A percentile compares a stretch with the other conserved stretches of the same genome.
Evolutionary conservation across 2,888 invertebrate species (phyloP).

Genomic region (Trachelus troglodyta): DNA sequence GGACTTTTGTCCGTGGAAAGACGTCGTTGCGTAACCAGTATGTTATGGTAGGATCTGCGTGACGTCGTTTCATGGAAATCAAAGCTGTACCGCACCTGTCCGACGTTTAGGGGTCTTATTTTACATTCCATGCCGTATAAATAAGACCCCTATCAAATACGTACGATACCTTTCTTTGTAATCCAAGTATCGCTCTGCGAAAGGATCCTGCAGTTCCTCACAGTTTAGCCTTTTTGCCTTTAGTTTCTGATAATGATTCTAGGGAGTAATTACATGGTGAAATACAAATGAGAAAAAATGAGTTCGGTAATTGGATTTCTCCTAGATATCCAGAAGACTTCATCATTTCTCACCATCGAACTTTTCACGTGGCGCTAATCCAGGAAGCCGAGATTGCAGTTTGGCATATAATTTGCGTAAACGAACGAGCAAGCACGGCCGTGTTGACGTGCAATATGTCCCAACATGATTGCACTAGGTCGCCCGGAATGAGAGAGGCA

Average conservation of each 20-base stretch:
- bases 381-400: constrained; percentile 23
- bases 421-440: constrained; percentile 59
- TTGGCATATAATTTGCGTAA: constrained; percentile 64
- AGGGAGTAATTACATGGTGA: background rate
- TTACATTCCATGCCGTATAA: background rate
- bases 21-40: constrained; percentile 48
- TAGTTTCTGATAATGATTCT: background rate
- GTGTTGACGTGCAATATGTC: constrained; percentile 65
- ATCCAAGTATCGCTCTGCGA: background rate
- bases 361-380: background rate
- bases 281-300: background rate
- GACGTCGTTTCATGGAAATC: background rate
- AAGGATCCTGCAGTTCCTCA: background rate
- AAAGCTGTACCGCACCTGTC: background rate
- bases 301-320: background rate
- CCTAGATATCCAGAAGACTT: background rate
- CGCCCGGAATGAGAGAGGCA: constrained; percentile 11
- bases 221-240: background rate
- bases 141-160: background rate
- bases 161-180: background rate
- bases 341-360: background rate
- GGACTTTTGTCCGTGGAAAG: constrained; percentile 29
- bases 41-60: background rate
- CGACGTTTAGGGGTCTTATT: background rate
- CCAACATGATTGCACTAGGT: constrained; percentile 39